phyloP scores from a whole-genome alignment of 2,797 vertebrate genomes.

The Cirrhinus mrigala region DNA sequence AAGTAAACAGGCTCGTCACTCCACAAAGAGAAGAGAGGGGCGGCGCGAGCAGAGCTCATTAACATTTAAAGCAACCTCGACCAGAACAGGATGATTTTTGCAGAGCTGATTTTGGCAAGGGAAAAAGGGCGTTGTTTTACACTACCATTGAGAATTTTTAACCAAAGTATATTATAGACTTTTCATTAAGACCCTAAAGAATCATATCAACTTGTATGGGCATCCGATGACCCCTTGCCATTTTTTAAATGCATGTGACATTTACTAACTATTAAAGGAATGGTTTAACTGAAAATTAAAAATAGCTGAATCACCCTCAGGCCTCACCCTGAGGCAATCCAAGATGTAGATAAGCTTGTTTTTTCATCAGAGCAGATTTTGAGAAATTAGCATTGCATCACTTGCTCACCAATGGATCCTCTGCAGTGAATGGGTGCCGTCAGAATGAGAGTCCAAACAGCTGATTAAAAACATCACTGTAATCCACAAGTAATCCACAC shows the following conservation, averaged over 20 bases:
- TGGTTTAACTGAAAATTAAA: neutral
- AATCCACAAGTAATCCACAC: constrained; percentile 2
- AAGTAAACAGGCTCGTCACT: no score
- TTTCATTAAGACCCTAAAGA: no score
- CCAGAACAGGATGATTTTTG: no score
- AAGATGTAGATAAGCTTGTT: neutral
- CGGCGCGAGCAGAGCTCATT: no score
- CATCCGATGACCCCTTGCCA: no score
- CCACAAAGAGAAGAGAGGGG: no score
- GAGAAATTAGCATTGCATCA: neutral
- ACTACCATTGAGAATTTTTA: no score
- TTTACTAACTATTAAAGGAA: neutral
- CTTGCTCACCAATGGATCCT: neutral
- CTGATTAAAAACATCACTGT: neutral
- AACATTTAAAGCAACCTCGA: no score
- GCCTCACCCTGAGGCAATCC: neutral
- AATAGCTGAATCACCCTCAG: neutral
- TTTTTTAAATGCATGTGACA: neutral
- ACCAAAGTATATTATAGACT: no score
- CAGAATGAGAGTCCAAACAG: neutral
- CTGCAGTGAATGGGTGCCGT: neutral
- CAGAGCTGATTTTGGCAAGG: no score
- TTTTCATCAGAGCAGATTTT: neutral
- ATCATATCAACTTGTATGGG: no score
- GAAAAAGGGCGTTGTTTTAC: no score